Conservation (phyloP, 2,888 invertebrate species). For the Lamellibrachia satsuma region DNA sequence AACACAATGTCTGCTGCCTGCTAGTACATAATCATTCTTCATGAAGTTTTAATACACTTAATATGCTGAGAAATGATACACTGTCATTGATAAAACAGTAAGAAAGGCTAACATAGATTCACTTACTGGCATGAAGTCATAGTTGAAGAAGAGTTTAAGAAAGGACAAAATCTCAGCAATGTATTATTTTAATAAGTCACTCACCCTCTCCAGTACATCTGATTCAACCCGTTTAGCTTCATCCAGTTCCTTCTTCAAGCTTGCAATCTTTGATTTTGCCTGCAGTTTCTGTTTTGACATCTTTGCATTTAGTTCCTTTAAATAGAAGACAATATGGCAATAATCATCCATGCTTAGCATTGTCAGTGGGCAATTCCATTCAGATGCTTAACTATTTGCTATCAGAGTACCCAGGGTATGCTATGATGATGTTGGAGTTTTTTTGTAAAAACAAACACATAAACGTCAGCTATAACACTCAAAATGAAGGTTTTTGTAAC, state of each 20-base stretch:
- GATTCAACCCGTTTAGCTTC: conserved; percentile 47
- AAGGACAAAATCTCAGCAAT: background rate
- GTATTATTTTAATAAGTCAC: background rate
- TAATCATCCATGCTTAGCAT: background rate
- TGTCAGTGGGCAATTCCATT: background rate
- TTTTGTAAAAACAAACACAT: no score
- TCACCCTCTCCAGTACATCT: conserved; percentile 43
- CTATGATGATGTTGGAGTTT: no score
- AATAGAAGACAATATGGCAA: background rate
- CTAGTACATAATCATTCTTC: no score
- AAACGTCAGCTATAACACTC: no score
- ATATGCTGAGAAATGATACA: no score
- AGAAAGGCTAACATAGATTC: background rate
- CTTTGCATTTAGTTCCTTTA: conserved; percentile 61
- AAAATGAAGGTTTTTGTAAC: no score
- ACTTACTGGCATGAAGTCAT: background rate
- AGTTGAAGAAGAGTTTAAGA: background rate
- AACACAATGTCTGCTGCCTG: no score
- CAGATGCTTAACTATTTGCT: background rate
- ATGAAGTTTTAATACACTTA: no score
- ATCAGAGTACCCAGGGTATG: background rate
- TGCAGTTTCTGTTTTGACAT: conserved; percentile 64
- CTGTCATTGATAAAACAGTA: background rate
- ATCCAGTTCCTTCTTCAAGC: conserved; percentile 54
- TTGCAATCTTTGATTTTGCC: conserved; percentile 63